Base-by-base conservation (phyloP, 2,113 vertebrate species). In the Trinectes maculatus region DNA sequence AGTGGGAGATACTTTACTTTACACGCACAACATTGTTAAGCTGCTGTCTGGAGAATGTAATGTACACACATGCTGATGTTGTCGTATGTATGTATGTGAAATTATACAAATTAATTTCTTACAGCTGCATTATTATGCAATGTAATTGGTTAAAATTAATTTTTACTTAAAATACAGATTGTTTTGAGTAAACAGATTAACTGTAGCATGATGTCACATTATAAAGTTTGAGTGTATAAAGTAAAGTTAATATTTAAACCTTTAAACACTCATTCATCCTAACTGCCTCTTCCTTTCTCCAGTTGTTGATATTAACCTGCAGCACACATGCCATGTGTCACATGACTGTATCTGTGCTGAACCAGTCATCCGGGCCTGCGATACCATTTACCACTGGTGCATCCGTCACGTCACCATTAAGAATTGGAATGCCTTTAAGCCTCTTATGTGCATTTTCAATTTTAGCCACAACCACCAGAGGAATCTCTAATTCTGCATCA, bases 341-440 rank as follows among this genome's bases (percentile, higher is more conserved):
- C 37, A 12, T n/a, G 24, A 70, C 52, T 81, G 61, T 58, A 77
- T 77, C 57, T 81, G 57, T 43, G 37, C 71, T 67, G 29, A 59
- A 46, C 56, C 67, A 47, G 71, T 80, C 6, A 75, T 70, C 54
- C 43, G n/a, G 52, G 42, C 49, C 65, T 57, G 46, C n/a, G n/a
- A n/a, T n/a, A n/a, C n/a, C 39, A 44, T 71, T 26, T 51, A n/a
- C n/a, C n/a, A n/a, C 57, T 24, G 53, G 28, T 49, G 25, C 74
- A 76, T 77, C 75, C 75, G 60, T 87, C 80, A 85, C 72, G 31
- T 69, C 65, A 79, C 71, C 78, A 82, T 81, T 79, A 69, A 84
- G 72, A 79, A 87, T 79, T 36, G 54, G 28, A 70, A 84, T 84
- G 82, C 73, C 85, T 84, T 72, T 84, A 84, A 85, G 80, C 82